Conservation (phyloP, 1,140 invertebrate genomes). For the Triops cancriformis region DNA sequence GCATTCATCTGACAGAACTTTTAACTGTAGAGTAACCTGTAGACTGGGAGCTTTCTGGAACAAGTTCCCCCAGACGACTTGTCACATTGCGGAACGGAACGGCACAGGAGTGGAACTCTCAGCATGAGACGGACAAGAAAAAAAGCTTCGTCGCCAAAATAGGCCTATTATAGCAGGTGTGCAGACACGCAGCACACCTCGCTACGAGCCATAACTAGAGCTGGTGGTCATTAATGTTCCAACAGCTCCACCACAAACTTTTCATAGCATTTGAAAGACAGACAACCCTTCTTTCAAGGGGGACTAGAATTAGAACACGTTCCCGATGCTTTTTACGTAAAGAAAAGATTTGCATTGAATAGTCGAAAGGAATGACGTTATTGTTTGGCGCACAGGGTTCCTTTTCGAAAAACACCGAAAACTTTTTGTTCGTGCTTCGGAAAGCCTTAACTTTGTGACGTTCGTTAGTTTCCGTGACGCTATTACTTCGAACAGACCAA, state of each 20-base stretch:
- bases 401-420: background rate
- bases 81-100: background rate
- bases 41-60: too few species aligned
- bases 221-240: background rate
- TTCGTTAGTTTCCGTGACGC: background rate
- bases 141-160: background rate
- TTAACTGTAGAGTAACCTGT: too few species aligned
- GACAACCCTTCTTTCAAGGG: background rate
- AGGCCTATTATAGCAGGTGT: constrained; percentile 9
- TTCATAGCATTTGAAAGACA: background rate
- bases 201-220: background rate
- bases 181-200: background rate
- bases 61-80: background rate
- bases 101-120: background rate
- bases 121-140: background rate
- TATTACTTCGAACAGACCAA: background rate
- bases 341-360: constrained; percentile 1
- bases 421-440: background rate
- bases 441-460: background rate
- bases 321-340: background rate
- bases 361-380: background rate
- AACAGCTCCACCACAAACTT: background rate
- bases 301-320: background rate
- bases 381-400: background rate
- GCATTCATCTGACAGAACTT: background rate